Base-by-base conservation (phyloP, 1,140 invertebrate species). In the Adelges cooleyi region DNA sequence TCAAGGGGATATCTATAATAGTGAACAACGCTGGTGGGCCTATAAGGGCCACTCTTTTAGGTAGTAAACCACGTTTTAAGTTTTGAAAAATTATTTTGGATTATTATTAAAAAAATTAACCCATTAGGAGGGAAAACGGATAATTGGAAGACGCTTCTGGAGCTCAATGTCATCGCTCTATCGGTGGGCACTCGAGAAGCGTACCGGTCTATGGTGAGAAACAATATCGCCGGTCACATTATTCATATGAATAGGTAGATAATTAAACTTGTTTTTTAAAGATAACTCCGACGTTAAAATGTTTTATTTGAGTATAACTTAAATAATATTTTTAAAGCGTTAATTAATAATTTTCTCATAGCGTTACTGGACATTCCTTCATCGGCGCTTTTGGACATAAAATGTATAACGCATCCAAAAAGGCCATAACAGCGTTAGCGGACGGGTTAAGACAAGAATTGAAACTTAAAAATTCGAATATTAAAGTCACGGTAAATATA, bases 361-460 rank as follows among this genome's bases (percentile, higher is more conserved):
- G 71, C 69, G 69, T 71, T 65, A 69, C 68, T 48, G 75, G 69
- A 22, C 75, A 70, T 67, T 36, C 69, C 10, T 68, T 75, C 1
- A 66, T 69, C 5, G 38, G 59, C 6, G 27, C 67, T 8, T 53
- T 69, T 8, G 59, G 62, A 8, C 68, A 74, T 0, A 80, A 79
- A 68, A 77, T 83, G 62, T 84, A 84, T 72, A 71, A 75, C 44
- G 81, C 80, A 8, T 79, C 79, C 13, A 84, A 84, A 71, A 77
- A 76, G 70, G 81, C 80, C 3, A 75, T 84, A 1, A 79, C 74
- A 9, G 79, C 78, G n/a, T 72, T 84, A 48, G 76, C 78, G 9
- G 81, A 84, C 70, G 79, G 79, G 44, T 74, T 83, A 50, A 74
- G 81, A 8, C 75, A 77, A 29, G 83, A 85, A 70, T 75, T 84